These are phyloP conservation scores for Neodiprion fabricii DNA, from an alignment of 1,140 invertebrate species.

Conservation along the genomic window DNA sequence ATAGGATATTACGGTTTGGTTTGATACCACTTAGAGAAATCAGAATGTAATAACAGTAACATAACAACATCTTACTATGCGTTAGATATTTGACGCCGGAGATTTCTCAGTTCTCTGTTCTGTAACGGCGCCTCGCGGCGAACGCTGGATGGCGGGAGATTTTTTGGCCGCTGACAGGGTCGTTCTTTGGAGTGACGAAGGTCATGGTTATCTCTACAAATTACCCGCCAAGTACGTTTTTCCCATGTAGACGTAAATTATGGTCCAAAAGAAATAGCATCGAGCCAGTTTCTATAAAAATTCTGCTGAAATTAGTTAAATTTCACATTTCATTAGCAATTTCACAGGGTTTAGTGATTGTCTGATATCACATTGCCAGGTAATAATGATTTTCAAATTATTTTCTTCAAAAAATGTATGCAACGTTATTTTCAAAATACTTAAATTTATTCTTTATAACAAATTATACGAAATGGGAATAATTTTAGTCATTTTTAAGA, in stretches of 20 bases:
- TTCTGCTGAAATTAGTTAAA: no score
- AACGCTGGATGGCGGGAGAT: slow-evolving; percentile 94
- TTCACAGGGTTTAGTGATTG: no score
- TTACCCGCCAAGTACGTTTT: slow-evolving; percentile 90
- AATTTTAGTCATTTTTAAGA: no score
- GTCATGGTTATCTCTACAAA: slow-evolving; percentile 93
- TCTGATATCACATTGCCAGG: no score
- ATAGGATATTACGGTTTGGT: slow-evolving; percentile 9
- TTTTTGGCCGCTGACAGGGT: slow-evolving; percentile 91
- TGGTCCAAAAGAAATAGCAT: background rate
- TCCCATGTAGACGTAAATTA: background rate
- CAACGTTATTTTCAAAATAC: no score
- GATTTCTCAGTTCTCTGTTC: slow-evolving; percentile 95
- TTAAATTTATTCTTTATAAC: no score
- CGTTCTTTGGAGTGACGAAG: slow-evolving; percentile 92
- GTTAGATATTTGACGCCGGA: slow-evolving; percentile 85
- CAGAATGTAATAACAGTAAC: slow-evolving; percentile 15
- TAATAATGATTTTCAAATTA: no score
- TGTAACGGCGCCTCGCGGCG: slow-evolving; percentile 80
- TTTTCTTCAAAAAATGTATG: no score
- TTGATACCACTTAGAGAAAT: slow-evolving; percentile 3
- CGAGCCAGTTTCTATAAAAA: background rate
- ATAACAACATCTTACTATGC: slow-evolving; percentile 36
- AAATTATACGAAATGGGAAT: no score
- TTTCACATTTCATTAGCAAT: no score